A percentile compares a stretch with the other conserved stretches of the same genome.
Evolutionary conservation across 2,113 vertebrate genomes (phyloP).

Genomic region (Burhinus bistriatus): DNA sequence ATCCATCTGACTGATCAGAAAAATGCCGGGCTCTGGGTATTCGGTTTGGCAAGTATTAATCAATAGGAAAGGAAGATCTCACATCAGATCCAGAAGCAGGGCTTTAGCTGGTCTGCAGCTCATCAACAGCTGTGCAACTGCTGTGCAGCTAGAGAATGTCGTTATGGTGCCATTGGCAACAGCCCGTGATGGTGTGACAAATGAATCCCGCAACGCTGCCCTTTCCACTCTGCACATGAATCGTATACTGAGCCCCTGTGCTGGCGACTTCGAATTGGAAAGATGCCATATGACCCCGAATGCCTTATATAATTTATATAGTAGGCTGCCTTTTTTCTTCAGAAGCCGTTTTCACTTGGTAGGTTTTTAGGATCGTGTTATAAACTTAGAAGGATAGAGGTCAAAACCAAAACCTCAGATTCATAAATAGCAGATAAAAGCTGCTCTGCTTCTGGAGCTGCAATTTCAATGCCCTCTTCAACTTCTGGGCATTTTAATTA

Average conservation of each 20-base stretch:
- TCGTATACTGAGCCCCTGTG: background rate
- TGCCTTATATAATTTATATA: background rate
- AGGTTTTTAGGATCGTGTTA: background rate
- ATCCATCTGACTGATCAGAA: background rate
- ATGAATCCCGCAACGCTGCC: background rate
- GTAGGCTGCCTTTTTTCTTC: background rate
- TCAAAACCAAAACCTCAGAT: background rate
- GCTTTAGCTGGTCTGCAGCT: background rate
- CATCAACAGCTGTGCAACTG: background rate
- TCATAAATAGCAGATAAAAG: conserved; percentile 42
- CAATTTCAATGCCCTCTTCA: background rate
- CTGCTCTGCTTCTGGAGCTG: background rate
- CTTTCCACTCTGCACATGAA: background rate
- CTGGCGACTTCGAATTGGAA: background rate
- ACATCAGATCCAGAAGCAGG: background rate
- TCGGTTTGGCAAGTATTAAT: background rate
- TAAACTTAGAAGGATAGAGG: background rate
- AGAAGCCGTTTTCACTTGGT: background rate
- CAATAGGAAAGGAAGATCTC: background rate
- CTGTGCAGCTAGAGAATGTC: background rate
- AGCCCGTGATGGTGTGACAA: background rate
- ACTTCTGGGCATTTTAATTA: conserved; percentile 18
- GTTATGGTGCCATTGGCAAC: background rate
- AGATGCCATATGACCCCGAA: background rate
- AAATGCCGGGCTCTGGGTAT: background rate